These are phyloP conservation scores for Pammene fasciana DNA, from an alignment of 2,888 invertebrate species.

Conservation along the genomic window DNA sequence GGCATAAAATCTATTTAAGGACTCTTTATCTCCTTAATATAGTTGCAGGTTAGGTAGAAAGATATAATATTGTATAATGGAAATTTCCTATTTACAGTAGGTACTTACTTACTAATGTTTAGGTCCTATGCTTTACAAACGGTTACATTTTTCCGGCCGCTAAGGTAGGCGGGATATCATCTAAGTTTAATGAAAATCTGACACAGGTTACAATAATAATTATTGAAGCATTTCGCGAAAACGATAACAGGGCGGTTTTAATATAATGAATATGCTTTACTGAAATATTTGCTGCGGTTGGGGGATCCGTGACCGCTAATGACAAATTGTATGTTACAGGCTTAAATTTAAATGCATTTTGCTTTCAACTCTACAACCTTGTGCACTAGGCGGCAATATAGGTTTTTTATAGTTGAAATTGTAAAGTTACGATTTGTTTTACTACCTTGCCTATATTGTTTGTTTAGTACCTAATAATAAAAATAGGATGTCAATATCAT, in stretches of 20 bases:
- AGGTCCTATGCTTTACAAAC: not conserved
- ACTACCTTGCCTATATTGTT: too few relatives aligned
- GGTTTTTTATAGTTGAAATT: too few relatives aligned
- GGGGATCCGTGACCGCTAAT: not conserved
- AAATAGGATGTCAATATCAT: too few relatives aligned
- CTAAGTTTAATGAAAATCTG: slow-evolving; percentile 16
- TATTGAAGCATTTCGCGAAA: not conserved
- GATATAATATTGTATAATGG: too few relatives aligned
- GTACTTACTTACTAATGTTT: too few relatives aligned
- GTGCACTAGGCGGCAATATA: not conserved
- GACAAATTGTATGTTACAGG: not conserved
- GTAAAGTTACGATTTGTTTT: too few relatives aligned
- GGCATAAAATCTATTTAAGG: too few relatives aligned
- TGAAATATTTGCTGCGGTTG: slow-evolving; percentile 25
- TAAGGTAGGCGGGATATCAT: slow-evolving; percentile 9
- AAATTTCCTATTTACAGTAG: too few relatives aligned
- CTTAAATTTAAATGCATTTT: slow-evolving; percentile 1
- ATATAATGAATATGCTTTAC: slow-evolving; percentile 5
- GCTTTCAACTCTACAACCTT: not conserved
- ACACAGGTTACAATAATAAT: not conserved
- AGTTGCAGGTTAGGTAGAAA: too few relatives aligned
- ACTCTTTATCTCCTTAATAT: too few relatives aligned
- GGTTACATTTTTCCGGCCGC: slow-evolving; percentile 2
- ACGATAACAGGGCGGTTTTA: slow-evolving; percentile 4
- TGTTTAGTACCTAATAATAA: too few relatives aligned